A percentile compares a stretch with the other conserved stretches of the same genome.
phyloP scores from a whole-genome alignment of 2,888 invertebrate genomes.

The Eristalis pertinax region DNA sequence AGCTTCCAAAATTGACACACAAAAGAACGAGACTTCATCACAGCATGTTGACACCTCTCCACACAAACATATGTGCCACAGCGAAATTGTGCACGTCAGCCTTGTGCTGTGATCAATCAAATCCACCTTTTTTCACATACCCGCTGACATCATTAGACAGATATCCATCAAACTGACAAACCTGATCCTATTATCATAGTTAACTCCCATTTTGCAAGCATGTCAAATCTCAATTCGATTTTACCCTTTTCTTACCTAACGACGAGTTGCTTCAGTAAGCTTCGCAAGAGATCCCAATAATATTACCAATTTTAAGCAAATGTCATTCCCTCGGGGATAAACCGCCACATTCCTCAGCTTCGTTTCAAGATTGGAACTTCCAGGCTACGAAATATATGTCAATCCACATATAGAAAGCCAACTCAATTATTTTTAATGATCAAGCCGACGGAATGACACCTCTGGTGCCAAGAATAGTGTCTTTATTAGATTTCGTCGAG shows the following conservation, averaged over 20 bases:
- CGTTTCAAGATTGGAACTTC: constrained; percentile 17
- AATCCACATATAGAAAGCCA: constrained; percentile 21
- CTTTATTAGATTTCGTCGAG: constrained; percentile 47
- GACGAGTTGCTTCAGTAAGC: background rate
- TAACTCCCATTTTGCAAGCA: background rate
- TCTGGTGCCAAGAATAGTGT: constrained; percentile 41
- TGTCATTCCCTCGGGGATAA: background rate
- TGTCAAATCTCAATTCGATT: background rate
- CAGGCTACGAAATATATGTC: constrained; percentile 5
- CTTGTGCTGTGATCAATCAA: background rate
- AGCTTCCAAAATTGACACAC: background rate
- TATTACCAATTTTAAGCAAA: background rate
- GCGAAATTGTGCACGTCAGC: background rate
- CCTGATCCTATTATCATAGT: background rate
- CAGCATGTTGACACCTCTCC: background rate
- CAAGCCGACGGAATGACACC: constrained; percentile 43
- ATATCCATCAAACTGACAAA: background rate
- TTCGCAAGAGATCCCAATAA: background rate
- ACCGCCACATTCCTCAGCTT: background rate
- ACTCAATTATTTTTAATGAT: constrained; percentile 70
- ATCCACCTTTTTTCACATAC: background rate
- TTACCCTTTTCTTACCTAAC: background rate
- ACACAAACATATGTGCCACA: background rate
- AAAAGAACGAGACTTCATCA: background rate
- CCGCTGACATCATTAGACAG: background rate